Evolutionary conservation across 2,797 vertebrate species (phyloP).

Genomic region (Knipowitschia caucasica): DNA sequence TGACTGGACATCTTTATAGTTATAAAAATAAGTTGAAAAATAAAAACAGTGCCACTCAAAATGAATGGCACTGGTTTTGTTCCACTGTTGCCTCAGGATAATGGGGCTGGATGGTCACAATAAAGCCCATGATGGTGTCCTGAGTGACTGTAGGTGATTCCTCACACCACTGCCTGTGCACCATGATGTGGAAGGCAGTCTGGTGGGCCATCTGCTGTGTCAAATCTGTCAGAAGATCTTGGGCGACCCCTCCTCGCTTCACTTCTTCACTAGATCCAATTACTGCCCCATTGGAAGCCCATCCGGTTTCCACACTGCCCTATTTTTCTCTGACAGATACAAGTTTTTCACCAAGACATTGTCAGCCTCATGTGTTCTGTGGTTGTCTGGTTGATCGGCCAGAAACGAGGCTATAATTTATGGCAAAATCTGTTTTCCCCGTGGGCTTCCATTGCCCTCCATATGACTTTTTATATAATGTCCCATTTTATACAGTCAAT

Average conservation of each 20-base stretch:
- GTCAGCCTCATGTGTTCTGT: constrained; percentile 5
- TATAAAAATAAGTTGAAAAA: no score
- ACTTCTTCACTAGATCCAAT: constrained; percentile 36
- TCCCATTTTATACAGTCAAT: no score
- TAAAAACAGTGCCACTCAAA: no score
- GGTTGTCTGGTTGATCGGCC: background rate
- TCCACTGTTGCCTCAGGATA: constrained; percentile 40
- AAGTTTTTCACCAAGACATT: constrained; percentile 7
- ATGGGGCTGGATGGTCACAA: constrained; percentile 36
- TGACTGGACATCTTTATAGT: no score
- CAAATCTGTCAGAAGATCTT: constrained; percentile 46
- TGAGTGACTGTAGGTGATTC: constrained; percentile 13
- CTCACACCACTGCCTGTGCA: constrained; percentile 19
- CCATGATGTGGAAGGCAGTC: constrained; percentile 23
- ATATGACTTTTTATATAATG: no score
- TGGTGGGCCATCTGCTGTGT: constrained; percentile 44
- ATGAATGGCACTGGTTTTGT: no score
- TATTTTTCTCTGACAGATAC: constrained; percentile 16
- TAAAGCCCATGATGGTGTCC: constrained; percentile 28
- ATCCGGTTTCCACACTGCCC: constrained; percentile 26
- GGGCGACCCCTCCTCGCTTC: constrained; percentile 28
- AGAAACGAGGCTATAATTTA: background rate
- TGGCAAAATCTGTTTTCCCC: no score
- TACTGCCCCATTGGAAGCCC: constrained; percentile 22
- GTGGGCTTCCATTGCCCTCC: no score